Base-by-base conservation (phyloP, 1,140 invertebrate species). In the Oryzaephilus surinamensis region DNA sequence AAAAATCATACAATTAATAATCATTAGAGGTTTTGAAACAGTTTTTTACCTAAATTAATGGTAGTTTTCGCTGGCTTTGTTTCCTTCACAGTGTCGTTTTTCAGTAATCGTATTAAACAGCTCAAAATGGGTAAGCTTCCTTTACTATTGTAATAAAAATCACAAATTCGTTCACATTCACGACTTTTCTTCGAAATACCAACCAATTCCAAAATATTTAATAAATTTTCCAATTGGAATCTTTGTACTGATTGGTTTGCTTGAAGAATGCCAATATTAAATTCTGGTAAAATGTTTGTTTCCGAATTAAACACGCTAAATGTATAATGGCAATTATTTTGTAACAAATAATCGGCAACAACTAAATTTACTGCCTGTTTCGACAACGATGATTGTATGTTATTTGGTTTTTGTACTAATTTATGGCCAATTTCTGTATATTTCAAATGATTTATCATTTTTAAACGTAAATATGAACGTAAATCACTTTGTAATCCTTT, bases 251-350 rank as follows among this genome's bases (percentile, higher is more conserved):
- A 4, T 34, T 23, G 11, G 13, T 6, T 12, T 40, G 3, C 18
- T 21, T 29, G 31, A 32, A 37, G 26, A 35, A 10, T 32, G 15
- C 27, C 21, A 41, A 20, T 11, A 56, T 59, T 28, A 62, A 50
- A 21, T 50, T 44, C 23, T 50, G 55, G 4, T 52, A 38, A 28
- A 71, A 46, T 18, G 46, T 26, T 3, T 36, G 72, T 69, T 54
- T 74, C 72, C 10, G 67, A 69, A 39, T 65, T 58, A 54, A 73
- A 72, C 17, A 74, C 63, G 11, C 71, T 73, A 5, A 73, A 51
- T n/a, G 64, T 62, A 45, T 72, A 73, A 37, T 61, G 65, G 41
- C 71, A 73, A n/a, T 70, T 57, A 60, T 71, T 45, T 42, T 60
- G 52, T 5, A 72, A 37, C 11, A 74, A 57, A 59, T 71, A 73